phyloP scores from a whole-genome alignment of 1,140 invertebrate species.

The Hyles euphorbiae region DNA sequence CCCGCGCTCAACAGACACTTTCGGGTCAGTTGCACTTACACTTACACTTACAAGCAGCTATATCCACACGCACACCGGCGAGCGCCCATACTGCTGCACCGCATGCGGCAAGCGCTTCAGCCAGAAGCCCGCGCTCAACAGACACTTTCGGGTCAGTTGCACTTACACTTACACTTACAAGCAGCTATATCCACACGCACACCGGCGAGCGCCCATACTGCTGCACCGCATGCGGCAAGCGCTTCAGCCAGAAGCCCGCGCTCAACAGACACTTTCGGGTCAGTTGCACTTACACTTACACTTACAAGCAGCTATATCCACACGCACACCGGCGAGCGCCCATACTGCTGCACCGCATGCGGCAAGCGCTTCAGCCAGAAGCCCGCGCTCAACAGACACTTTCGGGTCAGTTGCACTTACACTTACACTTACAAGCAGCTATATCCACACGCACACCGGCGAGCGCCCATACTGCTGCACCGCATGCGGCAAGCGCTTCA shows the following conservation, averaged over 20 bases:
- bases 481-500: slow-evolving; percentile 37
- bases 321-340: slow-evolving; percentile 19
- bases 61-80: slow-evolving; percentile 15
- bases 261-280: slow-evolving; percentile 24
- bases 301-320: too few relatives aligned
- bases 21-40: too few relatives aligned
- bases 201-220: slow-evolving; percentile 17
- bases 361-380: slow-evolving; percentile 44
- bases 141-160: slow-evolving; percentile 1
- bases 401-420: too few relatives aligned
- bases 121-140: slow-evolving; percentile 45
- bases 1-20: slow-evolving; percentile 35
- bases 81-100: slow-evolving; percentile 20
- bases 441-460: slow-evolving; percentile 13
- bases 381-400: slow-evolving; percentile 35
- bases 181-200: slow-evolving; percentile 6
- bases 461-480: slow-evolving; percentile 22
- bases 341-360: slow-evolving; percentile 27
- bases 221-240: slow-evolving; percentile 31
- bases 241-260: slow-evolving; percentile 47
- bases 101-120: slow-evolving; percentile 38
- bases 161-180: too few relatives aligned
- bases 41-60: too few relatives aligned
- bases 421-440: too few relatives aligned
- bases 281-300: too few relatives aligned